Base-by-base conservation (phyloP, 2,113 vertebrate species). In the Dipodomys stephensi region DNA sequence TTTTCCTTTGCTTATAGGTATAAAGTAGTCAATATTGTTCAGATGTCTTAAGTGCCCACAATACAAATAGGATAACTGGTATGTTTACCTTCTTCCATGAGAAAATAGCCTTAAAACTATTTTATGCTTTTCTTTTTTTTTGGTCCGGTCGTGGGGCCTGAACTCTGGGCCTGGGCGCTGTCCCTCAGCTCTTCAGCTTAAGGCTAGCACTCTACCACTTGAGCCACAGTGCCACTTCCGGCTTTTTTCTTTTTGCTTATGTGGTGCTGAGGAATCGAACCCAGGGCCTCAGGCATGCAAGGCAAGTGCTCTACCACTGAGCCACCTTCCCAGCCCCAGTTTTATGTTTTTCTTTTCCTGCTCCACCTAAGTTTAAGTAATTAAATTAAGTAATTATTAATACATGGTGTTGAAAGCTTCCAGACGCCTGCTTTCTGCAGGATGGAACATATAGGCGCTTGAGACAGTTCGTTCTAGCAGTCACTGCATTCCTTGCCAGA, bases 11-110 rank as follows among this genome's bases (percentile, higher is more conserved):
- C 32, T 91, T 93, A 67, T 12, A 80, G 72, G 27, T 90, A 67
- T 67, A 30, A 83, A 72, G 71, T 81, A 39, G 44, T 22, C 83
- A 88, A 57, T 53, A 82, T 78, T 85, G 83, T 93, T 92, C 28
- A 92, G 30, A 68, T 92, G 79, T 71, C 80, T 11, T 89, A 4
- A 80, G 62, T 27, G 49, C 60, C 60, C 22, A 76, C 11, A 27
- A 32, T 81, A 69, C 30, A 57, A 91, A 68, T 30, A 80, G 39
- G 16, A 87, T 93, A n/a, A 78, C 12, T 60, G 79, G 39, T 22
- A 57, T 57, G 53, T 57, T 92, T 94, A 76, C 19, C n/a, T 6
- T 76, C 7, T 84, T 6, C 35, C 30, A n/a, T 11, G 35, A 83
- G 71, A 91, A 72, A 12, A 67, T 67, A 13, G 35, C 49, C 39